Evolutionary conservation across 2,888 invertebrate genomes (phyloP).

Genomic region (Drosophila cognata): DNA sequence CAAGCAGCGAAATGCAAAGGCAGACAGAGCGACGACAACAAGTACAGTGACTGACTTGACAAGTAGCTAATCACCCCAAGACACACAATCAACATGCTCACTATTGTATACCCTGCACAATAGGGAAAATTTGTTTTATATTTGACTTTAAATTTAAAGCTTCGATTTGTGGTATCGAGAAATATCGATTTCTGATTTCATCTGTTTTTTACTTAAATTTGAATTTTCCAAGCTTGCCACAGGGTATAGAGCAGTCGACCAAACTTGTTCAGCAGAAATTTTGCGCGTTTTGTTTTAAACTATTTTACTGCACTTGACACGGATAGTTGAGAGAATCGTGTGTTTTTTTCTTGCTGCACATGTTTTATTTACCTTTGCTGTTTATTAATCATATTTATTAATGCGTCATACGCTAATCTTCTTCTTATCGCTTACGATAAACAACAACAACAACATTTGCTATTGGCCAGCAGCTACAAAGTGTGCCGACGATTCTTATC

Average conservation of each 20-base stretch:
- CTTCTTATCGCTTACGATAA: conserved; percentile 65
- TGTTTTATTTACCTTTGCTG: conserved; percentile 25
- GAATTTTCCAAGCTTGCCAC: not conserved
- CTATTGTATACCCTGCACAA: not conserved
- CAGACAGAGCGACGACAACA: conserved; percentile 66
- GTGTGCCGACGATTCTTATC: conserved; percentile 69
- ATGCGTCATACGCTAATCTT: conserved; percentile 25
- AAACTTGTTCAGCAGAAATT: not conserved
- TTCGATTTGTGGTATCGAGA: not conserved
- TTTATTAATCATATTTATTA: conserved; percentile 24
- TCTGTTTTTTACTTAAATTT: not conserved
- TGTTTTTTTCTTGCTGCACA: conserved; percentile 8
- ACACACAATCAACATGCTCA: conserved; percentile 9
- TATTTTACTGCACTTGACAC: conserved; percentile 20
- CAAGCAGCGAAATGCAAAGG: conserved; percentile 61
- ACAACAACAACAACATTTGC: conserved; percentile 52
- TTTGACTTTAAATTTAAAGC: not conserved
- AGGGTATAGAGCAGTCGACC: not conserved
- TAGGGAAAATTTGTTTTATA: not conserved
- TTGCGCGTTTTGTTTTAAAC: not conserved
- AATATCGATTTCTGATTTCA: not conserved
- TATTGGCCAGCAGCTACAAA: conserved; percentile 55
- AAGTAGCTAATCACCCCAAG: conserved; percentile 16
- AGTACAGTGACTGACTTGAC: conserved; percentile 57
- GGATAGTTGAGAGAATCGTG: not conserved